Base-by-base conservation (phyloP, 2,113 vertebrate species). In the Platichthys flesus region DNA sequence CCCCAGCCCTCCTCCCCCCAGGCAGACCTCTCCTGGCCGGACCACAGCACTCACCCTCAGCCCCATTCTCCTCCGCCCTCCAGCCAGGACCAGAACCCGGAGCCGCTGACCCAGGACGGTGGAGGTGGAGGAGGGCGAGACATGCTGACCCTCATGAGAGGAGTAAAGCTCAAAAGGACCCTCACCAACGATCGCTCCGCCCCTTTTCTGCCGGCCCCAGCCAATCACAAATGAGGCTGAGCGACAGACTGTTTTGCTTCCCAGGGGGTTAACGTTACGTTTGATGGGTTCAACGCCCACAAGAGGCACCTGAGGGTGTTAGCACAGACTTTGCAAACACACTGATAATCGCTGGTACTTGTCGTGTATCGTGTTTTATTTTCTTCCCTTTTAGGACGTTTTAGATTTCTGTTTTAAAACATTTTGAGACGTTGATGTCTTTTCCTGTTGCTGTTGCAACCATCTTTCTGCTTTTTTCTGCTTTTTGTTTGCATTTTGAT, bases 181-280 rank as follows among this genome's bases (percentile, higher is more conserved):
- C 9, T 92, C 6, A 95, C 94, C 80, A 88, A 95, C 15, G 95
- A 96, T 56, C 95, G 95, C 83, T 96, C 95, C 1, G 95, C 94
- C 51, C 95, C 95, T 8, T 42, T 91, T 26, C 87, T 95, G 72
- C 89, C 92, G 1, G 12, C 85, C 40, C 85, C 91, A 0, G 14
- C 85, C 79, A 87, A 84, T 85, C 91, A 92, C 86, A 86, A 94
- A 26, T 95, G 77, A 91, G 31, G 49, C 31, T 10, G 62, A 37
- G 10, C 1, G 31, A 5, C 4, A 5, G 0, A 26, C 12, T 9
- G 12, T 21, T 67, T 35, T 57, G 24, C 6, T 52, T 23, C 26
- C 35, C 35, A 20, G 40, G 47, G 47, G 47, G 14, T 51, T 6
- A 51, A 18, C 5, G 47, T 51, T 16, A 51, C 47, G 37, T 65